Evolutionary conservation across 2,888 invertebrate species (phyloP), one percentile per base, ranked within the genome.

Genomic region (Temnothorax ravouxi): DNA sequence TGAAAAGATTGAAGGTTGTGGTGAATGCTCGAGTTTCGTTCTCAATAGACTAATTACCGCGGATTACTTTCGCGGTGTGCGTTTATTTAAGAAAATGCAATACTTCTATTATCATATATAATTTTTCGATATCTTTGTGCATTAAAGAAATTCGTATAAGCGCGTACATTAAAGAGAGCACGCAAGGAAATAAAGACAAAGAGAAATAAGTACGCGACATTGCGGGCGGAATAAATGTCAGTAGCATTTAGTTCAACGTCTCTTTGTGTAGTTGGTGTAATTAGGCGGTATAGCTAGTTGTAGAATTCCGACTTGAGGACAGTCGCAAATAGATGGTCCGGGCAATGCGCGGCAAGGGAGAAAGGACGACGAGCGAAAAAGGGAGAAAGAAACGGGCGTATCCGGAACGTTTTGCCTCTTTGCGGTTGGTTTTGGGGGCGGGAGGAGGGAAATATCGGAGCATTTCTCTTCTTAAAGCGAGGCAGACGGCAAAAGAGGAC

Each of bases 291-390:
- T 56, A 75, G 54, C 67, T 80, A 62, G 72, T 76, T 47, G 61
- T 52, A 44, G 81, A 61, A 80, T 83, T 69, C 34, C 59, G 38
- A 67, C 83, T 83, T 59, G 84, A 84, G 75, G 75, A 83, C 83
- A 84, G 80, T 83, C 56, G 56, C 44, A 54, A 67, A 83, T 83
- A 66, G n/a, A 83, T 79, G 56, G 54, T 29, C 15, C 74, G 74
- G 21, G 15, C 54, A 25, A 72, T 72, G 52, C 41, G 50, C 25
- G 2, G 29, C 15, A 54, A 44, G 15, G 54, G 1, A 6, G 11
- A 72, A 21, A 34, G 13, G 15, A 21, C 21, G 5, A 54, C 34
- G 41, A 69, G 29, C 3, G 29, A 47, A 15, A 44, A 18, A 38
- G 47, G 18, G 18, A 11, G 18, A 11, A 54, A 41, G 50, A 69